These are phyloP conservation scores for Hylaeus anthracinus DNA, from an alignment of 1,140 invertebrate species.

Conservation along the genomic window DNA sequence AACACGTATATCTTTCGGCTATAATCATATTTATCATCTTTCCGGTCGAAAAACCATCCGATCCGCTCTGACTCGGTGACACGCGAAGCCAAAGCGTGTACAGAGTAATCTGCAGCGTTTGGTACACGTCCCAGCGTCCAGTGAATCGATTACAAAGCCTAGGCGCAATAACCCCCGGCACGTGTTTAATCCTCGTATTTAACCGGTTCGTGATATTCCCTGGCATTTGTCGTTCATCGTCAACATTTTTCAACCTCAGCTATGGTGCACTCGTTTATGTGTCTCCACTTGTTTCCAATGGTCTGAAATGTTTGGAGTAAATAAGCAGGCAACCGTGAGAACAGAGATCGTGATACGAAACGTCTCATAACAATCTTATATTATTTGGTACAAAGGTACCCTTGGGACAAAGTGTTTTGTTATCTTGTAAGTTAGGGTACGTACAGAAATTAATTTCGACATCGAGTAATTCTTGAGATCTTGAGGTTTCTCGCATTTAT, in stretches of 20 bases:
- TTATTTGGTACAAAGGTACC: no score
- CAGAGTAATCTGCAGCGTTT: neutral
- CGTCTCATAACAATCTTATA: no score
- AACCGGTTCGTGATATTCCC: neutral
- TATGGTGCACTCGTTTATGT: no score
- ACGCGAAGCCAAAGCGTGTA: neutral
- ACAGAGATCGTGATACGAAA: no score
- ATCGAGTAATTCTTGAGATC: no score
- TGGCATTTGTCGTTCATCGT: neutral
- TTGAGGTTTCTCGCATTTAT: no score
- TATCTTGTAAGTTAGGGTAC: no score
- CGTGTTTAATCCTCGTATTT: neutral
- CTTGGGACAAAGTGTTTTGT: no score
- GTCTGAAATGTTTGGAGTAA: neutral
- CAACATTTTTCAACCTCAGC: neutral
- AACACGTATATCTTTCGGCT: neutral
- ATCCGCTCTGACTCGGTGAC: neutral
- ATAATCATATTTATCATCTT: constrained; percentile 16
- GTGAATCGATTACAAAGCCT: neutral
- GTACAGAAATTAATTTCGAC: no score
- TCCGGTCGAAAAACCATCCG: neutral
- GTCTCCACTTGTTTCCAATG: neutral
- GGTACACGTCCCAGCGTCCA: neutral
- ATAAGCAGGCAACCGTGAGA: no score
- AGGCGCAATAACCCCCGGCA: neutral